Evolutionary conservation across 2,113 vertebrate genomes (phyloP).

Genomic region (Etia nguti): DNA sequence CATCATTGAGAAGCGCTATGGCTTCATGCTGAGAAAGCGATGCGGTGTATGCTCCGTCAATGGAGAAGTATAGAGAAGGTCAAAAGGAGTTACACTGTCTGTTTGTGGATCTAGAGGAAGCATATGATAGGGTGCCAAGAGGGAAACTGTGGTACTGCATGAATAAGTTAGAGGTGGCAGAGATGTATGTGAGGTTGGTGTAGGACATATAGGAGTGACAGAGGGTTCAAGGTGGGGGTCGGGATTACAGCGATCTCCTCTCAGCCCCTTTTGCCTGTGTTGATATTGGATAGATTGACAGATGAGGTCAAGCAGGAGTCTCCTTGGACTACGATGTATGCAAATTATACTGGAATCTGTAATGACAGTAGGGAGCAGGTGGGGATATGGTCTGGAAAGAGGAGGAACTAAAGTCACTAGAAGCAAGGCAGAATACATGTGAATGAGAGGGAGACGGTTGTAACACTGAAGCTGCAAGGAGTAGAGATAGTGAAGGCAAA

Average conservation of each 20-base stretch:
- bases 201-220: neutral
- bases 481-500: neutral
- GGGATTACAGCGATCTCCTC: neutral
- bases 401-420: neutral
- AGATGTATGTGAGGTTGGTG: neutral
- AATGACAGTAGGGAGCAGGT: neutral
- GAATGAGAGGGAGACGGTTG: neutral
- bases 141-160: neutral
- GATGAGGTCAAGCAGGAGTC: neutral
- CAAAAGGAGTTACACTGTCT: neutral
- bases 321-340: neutral
- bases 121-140: neutral
- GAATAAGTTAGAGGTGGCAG: neutral
- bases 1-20: neutral
- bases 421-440: neutral
- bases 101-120: neutral
- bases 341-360: neutral
- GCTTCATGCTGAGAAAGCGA: neutral
- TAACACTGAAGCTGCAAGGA: neutral
- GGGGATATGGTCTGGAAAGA: neutral
- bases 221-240: neutral
- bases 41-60: neutral
- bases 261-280: neutral
- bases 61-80: neutral
- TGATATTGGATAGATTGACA: neutral